Conservation (phyloP, 92 coral and sea anemone species). For the Zoanthus solanderi region DNA sequence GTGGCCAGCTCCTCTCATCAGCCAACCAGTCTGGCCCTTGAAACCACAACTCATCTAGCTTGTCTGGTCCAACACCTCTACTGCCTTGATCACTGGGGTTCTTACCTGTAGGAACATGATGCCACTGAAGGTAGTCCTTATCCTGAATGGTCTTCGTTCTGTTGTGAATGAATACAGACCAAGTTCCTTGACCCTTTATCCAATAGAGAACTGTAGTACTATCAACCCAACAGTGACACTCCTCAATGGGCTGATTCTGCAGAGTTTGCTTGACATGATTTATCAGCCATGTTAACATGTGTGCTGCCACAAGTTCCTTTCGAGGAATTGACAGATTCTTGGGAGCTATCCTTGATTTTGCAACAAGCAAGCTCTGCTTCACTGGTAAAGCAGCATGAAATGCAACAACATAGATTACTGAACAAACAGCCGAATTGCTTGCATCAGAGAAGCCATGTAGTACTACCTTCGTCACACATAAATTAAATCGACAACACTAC, state of each 20-base stretch:
- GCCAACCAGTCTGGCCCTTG: slow-evolving; percentile 66
- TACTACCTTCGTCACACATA: slow-evolving; percentile 21
- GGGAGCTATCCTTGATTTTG: slow-evolving; percentile 64
- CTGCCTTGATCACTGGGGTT: slow-evolving; percentile 68
- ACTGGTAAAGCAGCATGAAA: slow-evolving; percentile 46
- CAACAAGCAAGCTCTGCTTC: slow-evolving; percentile 62
- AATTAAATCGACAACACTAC: slow-evolving; percentile 56
- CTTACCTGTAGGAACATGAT: slow-evolving; percentile 57
- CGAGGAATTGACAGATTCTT: slow-evolving; percentile 58
- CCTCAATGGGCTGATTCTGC: slow-evolving; percentile 7
- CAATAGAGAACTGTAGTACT: slow-evolving; percentile 62
- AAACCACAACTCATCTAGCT: slow-evolving; percentile 54
- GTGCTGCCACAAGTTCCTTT: slow-evolving; percentile 66
- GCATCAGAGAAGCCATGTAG: slow-evolving; percentile 74
- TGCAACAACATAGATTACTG: slow-evolving; percentile 52
- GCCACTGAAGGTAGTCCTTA: slow-evolving; percentile 48
- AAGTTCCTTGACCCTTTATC: slow-evolving; percentile 58
- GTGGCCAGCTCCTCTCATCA: slow-evolving; percentile 47
- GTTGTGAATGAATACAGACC: slow-evolving; percentile 60
- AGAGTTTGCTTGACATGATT: not conserved
- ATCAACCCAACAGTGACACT: slow-evolving; percentile 61
- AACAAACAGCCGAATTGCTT: slow-evolving; percentile 64
- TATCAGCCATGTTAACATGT: slow-evolving; percentile 34
- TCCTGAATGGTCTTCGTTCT: slow-evolving; percentile 63
- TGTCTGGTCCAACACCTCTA: slow-evolving; percentile 57